Evolutionary conservation across 2,797 vertebrate genomes (phyloP), one percentile per base, ranked within the genome.

Genomic region (Sorex maritimensis): DNA sequence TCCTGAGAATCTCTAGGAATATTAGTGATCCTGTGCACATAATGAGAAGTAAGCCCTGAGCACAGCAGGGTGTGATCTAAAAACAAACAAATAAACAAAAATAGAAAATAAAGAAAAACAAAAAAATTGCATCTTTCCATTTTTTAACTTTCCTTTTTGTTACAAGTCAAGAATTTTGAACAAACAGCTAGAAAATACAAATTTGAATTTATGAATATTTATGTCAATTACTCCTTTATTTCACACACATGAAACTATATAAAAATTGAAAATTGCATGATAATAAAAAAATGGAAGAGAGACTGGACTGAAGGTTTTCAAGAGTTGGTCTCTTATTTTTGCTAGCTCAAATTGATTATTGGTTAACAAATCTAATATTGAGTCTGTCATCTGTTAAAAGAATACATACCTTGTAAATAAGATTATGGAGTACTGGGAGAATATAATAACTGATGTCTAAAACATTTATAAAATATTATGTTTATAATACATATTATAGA

Each of bases 111-210:
- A 61, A 61, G 21, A 17, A 61, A 23, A 61, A 61, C 17, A 21
- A 19, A 61, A 61, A 61, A 6, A 61, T 3, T 61, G 19, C 5
- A 81, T 19, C 82, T 85, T 30, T 44, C 41, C 41, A 44, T 44
- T 44, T 83, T 86, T 83, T 11, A 52, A 11, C 49, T 52, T 82
- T 73, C 52, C 34, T 82, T 85, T 77, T 75, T 78, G 63, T 26
- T 49, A 91, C 71, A 92, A 86, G 90, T 93, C 92, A 77, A 90
- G 80, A 90, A 75, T 91, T 93, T 92, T 90, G 86, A 93, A 95
- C 81, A 81, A 94, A 88, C 28, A 83, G 10, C 89, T 90, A 61
- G 68, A 95, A 95, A 86, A 88, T 73, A 89, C 15, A 67, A 87
- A 89, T 77, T 30, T 0, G 4, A 86, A 87, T 72, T 85, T 52